phyloP scores from a whole-genome alignment of 2,113 vertebrate genomes.

The Thermophis baileyi region DNA sequence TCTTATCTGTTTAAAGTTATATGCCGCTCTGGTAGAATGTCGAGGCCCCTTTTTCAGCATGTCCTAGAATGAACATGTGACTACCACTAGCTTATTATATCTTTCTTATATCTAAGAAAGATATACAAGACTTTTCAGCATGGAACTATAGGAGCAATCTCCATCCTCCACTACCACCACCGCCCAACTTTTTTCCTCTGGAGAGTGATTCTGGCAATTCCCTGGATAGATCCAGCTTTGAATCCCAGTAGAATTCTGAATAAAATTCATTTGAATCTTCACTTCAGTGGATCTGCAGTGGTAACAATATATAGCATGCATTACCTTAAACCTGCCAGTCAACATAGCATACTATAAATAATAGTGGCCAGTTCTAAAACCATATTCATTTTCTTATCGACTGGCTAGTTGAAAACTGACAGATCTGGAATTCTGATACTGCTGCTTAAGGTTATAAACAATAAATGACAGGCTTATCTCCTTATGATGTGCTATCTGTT shows the following conservation, averaged over 20 bases:
- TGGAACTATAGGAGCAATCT: background rate
- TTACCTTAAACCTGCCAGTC: background rate
- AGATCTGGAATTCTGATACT: constrained; percentile 12
- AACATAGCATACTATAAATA: background rate
- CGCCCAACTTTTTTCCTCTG: background rate
- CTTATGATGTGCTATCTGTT: constrained; percentile 26
- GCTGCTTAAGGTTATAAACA: constrained; percentile 16
- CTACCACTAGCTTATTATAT: background rate
- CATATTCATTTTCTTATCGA: background rate
- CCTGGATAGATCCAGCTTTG: background rate
- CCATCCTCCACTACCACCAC: background rate
- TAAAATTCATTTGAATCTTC: background rate
- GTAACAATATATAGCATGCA: too few relatives aligned
- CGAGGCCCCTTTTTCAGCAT: background rate
- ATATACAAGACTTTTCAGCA: background rate
- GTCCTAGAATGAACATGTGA: background rate
- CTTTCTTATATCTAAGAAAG: background rate
- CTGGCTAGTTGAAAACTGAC: constrained; percentile 17
- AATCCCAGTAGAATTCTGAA: background rate
- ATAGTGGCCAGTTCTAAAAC: background rate
- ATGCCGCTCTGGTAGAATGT: background rate
- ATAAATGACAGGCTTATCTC: constrained; percentile 5
- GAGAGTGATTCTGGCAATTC: background rate
- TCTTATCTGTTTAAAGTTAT: background rate
- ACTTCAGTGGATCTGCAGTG: background rate